Evolutionary conservation across 1,140 invertebrate species (phyloP).

Genomic region (Tetragonula clypearis): DNA sequence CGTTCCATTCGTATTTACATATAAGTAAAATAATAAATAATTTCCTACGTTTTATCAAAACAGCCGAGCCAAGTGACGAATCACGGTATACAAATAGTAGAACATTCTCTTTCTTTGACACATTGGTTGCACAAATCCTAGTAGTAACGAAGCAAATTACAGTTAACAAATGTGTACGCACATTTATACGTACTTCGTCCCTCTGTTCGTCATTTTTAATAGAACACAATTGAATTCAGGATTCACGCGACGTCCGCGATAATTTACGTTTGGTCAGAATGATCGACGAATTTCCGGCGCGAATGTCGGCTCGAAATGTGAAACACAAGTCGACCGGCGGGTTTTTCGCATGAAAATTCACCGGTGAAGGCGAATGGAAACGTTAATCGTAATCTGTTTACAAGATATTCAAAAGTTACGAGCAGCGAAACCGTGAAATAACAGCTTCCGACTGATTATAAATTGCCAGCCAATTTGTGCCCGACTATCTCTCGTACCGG

Average conservation of each 20-base stretch:
- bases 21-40: no score
- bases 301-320: background rate
- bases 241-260: background rate
- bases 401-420: constrained; percentile 24
- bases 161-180: no score
- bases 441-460: constrained; percentile 27
- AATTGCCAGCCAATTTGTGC: background rate
- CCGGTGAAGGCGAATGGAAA: background rate
- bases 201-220: background rate
- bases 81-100: no score
- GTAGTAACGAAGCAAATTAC: no score
- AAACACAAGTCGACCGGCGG: background rate
- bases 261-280: background rate
- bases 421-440: background rate
- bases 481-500: no score
- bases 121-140: no score
- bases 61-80: no score
- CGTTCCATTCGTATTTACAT: no score
- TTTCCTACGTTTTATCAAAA: no score
- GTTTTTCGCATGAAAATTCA: background rate
- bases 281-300: constrained; percentile 5
- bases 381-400: constrained; percentile 18
- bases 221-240: constrained; percentile 4
- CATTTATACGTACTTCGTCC: background rate
- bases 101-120: no score